Evolutionary conservation across 2,113 vertebrate species (phyloP).

Genomic region (Psephotus haematonotus): DNA sequence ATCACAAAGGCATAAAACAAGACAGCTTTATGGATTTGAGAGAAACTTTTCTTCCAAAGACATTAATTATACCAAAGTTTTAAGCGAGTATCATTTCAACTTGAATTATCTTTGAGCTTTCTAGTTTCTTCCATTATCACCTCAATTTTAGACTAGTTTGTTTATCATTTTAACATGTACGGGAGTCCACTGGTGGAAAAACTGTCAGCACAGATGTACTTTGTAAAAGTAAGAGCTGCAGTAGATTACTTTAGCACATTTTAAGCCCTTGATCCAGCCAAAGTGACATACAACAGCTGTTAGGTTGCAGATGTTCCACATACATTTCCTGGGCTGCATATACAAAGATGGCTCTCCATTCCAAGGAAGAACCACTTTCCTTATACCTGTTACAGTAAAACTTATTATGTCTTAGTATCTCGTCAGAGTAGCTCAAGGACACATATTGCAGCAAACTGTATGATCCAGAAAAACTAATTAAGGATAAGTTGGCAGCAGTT

Average conservation of each 20-base stretch:
- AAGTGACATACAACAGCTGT: slow-evolving; percentile 54
- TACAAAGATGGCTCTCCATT: neutral
- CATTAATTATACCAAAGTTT: slow-evolving; percentile 5
- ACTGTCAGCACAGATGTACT: slow-evolving; percentile 39
- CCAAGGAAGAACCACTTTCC: neutral
- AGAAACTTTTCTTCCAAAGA: neutral
- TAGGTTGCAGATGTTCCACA: slow-evolving; percentile 30
- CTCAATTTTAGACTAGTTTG: slow-evolving; percentile 38
- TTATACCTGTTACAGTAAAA: neutral
- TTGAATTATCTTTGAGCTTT: slow-evolving; percentile 19
- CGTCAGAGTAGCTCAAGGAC: slow-evolving; percentile 37
- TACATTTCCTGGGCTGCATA: slow-evolving; percentile 25
- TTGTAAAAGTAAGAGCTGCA: slow-evolving; percentile 23
- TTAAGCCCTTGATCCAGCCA: slow-evolving; percentile 47
- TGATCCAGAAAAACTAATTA: slow-evolving; percentile 46
- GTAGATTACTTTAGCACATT: slow-evolving; percentile 22
- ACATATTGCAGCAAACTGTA: neutral
- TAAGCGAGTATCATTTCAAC: neutral
- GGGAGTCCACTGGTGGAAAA: neutral
- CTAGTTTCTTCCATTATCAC: slow-evolving; percentile 13
- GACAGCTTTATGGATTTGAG: neutral
- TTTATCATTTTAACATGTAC: neutral
- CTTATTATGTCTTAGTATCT: neutral
- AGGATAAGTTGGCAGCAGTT: slow-evolving; percentile 28
- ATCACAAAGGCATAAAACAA: neutral